phyloP scores from a whole-genome alignment of 2,888 invertebrate genomes.

The Epirrhoe alternata region DNA sequence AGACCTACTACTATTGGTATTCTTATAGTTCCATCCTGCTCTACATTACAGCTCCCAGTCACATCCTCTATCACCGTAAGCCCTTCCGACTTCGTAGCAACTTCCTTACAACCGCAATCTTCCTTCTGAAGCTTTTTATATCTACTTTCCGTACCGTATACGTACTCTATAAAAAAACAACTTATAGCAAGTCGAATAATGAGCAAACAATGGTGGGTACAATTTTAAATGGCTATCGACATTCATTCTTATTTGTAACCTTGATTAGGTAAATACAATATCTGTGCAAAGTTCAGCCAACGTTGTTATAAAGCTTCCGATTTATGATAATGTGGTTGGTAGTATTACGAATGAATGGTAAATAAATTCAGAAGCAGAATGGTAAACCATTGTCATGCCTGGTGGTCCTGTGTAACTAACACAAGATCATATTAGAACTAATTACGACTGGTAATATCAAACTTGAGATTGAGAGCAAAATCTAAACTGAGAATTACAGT shows the following conservation, averaged over 20 bases:
- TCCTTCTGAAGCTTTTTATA: constrained; percentile 40
- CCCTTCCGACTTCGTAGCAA: constrained; percentile 50
- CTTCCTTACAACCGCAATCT: constrained; percentile 55
- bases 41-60: constrained; percentile 27
- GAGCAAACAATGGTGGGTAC: constrained; percentile 9
- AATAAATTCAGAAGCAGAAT: constrained; percentile 7
- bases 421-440: too few species aligned
- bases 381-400: neutral
- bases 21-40: constrained; percentile 27
- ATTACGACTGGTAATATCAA: too few species aligned
- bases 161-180: neutral
- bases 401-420: too few species aligned
- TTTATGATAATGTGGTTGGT: constrained; percentile 5
- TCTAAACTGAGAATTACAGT: too few species aligned
- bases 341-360: neutral
- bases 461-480: too few species aligned
- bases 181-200: constrained; percentile 9
- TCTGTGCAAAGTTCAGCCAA: constrained; percentile 31
- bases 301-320: constrained; percentile 25
- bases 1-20: neutral
- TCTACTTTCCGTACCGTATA: constrained; percentile 33
- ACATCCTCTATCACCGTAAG: constrained; percentile 46
- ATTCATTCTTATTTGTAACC: constrained; percentile 16
- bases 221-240: constrained; percentile 18
- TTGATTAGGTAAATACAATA: constrained; percentile 34